phyloP scores from a whole-genome alignment of 2,113 vertebrate species.

The Brienomyrus longianalis region DNA sequence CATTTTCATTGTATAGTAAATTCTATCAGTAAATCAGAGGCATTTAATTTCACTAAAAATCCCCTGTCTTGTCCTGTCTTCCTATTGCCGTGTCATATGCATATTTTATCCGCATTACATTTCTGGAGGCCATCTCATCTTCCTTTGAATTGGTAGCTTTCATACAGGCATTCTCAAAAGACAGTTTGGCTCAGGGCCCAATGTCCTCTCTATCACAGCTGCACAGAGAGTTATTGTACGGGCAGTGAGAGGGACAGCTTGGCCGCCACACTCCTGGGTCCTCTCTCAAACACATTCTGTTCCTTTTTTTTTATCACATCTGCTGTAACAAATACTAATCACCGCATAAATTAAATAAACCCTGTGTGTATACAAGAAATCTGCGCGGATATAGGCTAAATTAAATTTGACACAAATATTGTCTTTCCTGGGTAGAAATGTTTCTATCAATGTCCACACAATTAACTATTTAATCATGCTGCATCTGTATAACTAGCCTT shows the following conservation, averaged over 20 bases:
- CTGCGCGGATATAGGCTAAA: neutral
- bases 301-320: neutral
- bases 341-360: neutral
- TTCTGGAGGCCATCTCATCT: conserved; percentile 33
- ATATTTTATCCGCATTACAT: conserved; percentile 11
- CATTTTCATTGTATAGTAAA: neutral
- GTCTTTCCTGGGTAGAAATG: neutral
- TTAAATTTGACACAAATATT: neutral
- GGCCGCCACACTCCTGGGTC: neutral
- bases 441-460: too few species aligned
- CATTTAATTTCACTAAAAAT: neutral
- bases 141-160: conserved; percentile 34
- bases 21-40: neutral
- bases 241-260: neutral
- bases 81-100: neutral
- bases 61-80: neutral
- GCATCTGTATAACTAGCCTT: neutral
- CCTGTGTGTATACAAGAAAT: neutral
- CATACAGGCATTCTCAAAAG: conserved; percentile 16
- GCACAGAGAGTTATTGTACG: conserved; percentile 26
- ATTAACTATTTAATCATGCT: neutral
- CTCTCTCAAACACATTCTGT: neutral
- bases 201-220: conserved; percentile 4
- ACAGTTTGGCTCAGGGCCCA: conserved; percentile 20
- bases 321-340: neutral